Evolutionary conservation across 2,888 invertebrate genomes (phyloP), one percentile per base, ranked within the genome.

Genomic region (Campopleginae sp.): DNA sequence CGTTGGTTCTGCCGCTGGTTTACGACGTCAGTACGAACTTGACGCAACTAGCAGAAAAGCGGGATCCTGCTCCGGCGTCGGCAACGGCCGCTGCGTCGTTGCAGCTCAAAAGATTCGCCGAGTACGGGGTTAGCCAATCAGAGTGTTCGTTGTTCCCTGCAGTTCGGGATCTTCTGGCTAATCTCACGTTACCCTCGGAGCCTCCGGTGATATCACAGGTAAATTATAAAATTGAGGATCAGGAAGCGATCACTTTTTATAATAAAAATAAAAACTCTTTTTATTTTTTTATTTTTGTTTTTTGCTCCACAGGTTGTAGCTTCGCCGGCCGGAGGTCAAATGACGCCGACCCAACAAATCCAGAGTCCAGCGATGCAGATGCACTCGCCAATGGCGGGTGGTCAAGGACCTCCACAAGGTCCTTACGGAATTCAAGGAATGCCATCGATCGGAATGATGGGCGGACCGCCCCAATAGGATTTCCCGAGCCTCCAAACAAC

Each of bases 141-240:
- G 98, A 98, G 92, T 98, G 98, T 93, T 97, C 98, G 19, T 95
- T 99, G 78, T 98, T 97, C 94, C 98, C 98, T 44, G 98, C 98
- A 27, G 96, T 99, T 70, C 95, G 98, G 86, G 98, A 99, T 94
- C 94, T 99, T 81, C 94, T 99, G 77, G 96, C 96, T 54, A 98
- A 97, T 95, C 95, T 99, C 90, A 96, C 96, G 63, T 94, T 98
- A 86, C 98, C 98, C 70, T 96, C 96, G 44, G 98, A 98, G 91
- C 95, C 96, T 80, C 96, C 96, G 86, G 95, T 95, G 44, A 95
- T 92, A 90, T 93, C 91, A 88, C 95, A 92, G 93, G 88, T 87
- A 79, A 58, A 27, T 27, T 0, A 23, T 0, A 54, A 12, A 0
- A 14, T 1, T 27, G 14, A 27, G 4, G 27, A 51, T 1, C 14